Base-by-base conservation (phyloP, 2,113 vertebrate genomes). In the Epinephelus moara region DNA sequence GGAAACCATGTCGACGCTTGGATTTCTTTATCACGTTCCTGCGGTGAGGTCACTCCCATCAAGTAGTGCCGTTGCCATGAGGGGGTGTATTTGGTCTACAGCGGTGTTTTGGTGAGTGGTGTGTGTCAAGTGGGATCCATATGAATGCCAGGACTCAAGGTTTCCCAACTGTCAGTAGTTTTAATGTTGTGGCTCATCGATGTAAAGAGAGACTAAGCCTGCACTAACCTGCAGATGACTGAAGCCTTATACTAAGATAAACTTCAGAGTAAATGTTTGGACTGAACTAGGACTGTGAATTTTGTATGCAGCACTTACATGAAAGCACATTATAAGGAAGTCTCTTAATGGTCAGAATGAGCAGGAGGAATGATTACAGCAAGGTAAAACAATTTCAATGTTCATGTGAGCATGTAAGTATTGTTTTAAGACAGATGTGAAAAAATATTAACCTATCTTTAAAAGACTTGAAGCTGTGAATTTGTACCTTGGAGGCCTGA, bases 401-500 rank as follows among this genome's bases (percentile, higher is more conserved):
- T 49, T 23, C 1, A 30, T 9, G 21, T 45, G 6, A 23, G 18
- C 23, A 71, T 18, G 52, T 1, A 1, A 12, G n/a, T 27, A 13
- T 30, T 73, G 25, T 49, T 75, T 23, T 9, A 62, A 61, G 42
- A 50, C 42, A 37, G 21, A 25, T 15, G 7, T 53, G 11, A 45
- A 55, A 40, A 60, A 25, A 61, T 17, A 67, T n/a, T 0, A 47
- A 56, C 2, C 3, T 9, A 25, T 40, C 6, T 23, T 23, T 21
- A 21, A n/a, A 33, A 12, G 19, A 12, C 18, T 11, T 4, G 18
- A 57, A 13, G 55, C 3, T 21, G 30, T 19, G 47, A 8, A 14
- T 45, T 1, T 33, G 77, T 96, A 99, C 98, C 98, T 99, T 99
- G 90, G 97, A 97, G 85, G 98, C 97, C 94, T 98, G 97, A 56